These are phyloP conservation scores for Chlorops oryzae DNA, from an alignment of 1,140 invertebrate genomes.

Conservation along the genomic window DNA sequence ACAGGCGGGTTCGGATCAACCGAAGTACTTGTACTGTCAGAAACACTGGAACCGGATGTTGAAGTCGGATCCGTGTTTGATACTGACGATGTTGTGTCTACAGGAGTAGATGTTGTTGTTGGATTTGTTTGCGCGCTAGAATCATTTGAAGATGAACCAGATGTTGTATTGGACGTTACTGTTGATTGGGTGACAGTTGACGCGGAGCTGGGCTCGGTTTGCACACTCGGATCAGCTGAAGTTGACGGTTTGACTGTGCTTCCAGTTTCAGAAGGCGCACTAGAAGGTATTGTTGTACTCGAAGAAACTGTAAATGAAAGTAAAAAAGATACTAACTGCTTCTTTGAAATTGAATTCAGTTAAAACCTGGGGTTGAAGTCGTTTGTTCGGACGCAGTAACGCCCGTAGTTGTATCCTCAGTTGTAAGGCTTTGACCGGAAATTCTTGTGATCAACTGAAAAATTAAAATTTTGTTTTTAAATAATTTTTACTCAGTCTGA, in stretches of 20 bases:
- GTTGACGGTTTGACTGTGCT: too few relatives aligned
- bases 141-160: not conserved
- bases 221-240: too few relatives aligned
- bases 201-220: constrained; percentile 12
- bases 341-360: too few relatives aligned
- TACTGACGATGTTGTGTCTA: too few relatives aligned
- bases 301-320: too few relatives aligned
- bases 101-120: not conserved
- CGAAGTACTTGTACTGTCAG: not conserved
- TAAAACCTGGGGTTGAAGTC: not conserved
- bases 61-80: constrained; percentile 8
- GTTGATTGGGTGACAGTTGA: constrained; percentile 15
- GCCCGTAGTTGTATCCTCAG: too few relatives aligned
- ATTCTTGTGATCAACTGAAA: too few relatives aligned
- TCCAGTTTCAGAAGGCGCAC: constrained; percentile 9
- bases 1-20: constrained; percentile 11
- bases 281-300: not conserved
- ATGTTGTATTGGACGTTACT: not conserved
- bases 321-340: too few relatives aligned
- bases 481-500: too few relatives aligned
- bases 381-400: not conserved
- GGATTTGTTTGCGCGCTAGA: not conserved
- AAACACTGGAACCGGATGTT: constrained; percentile 4
- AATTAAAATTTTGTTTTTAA: too few relatives aligned
- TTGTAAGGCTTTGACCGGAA: too few relatives aligned